A percentile compares a stretch with the other conserved stretches of the same genome.
Evolutionary conservation across 2,113 vertebrate genomes (phyloP).

Genomic region (Odobenus rosmarus): DNA sequence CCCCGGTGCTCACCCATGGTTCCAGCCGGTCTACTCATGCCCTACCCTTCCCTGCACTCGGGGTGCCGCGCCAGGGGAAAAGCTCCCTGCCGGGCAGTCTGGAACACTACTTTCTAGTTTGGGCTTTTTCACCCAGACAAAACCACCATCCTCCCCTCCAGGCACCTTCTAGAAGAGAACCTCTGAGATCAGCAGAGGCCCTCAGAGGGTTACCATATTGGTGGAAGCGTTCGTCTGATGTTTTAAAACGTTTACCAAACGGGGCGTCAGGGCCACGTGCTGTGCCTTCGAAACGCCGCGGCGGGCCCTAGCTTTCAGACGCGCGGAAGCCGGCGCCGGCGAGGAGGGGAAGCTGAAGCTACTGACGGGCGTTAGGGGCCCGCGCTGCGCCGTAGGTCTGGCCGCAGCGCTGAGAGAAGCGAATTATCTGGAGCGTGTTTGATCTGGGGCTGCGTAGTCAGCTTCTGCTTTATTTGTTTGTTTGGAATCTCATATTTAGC

Average conservation of each 20-base stretch:
- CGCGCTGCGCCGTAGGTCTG: background rate
- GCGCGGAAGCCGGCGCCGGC: background rate
- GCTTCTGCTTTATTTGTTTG: constrained; percentile 74
- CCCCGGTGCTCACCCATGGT: background rate
- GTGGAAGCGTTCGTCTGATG: background rate
- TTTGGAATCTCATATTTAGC: constrained; percentile 77
- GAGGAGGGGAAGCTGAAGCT: background rate
- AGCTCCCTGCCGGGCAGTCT: background rate
- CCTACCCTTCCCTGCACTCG: background rate
- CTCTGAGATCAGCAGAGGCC: background rate
- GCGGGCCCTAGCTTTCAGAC: background rate
- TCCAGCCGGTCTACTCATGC: background rate
- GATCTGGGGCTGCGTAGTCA: constrained; percentile 61
- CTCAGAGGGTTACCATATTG: background rate
- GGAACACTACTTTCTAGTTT: background rate
- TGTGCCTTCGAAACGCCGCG: constrained; percentile 61
- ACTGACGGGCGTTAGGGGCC: background rate
- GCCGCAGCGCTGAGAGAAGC: background rate
- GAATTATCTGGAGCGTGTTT: constrained; percentile 66
- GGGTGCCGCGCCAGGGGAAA: background rate
- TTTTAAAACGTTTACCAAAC: background rate
- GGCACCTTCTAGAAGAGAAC: background rate
- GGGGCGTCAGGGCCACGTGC: constrained; percentile 67
- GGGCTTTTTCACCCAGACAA: background rate
- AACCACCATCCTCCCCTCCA: background rate